Conservation (phyloP, 2,888 invertebrate species). For the Thereva unica region DNA sequence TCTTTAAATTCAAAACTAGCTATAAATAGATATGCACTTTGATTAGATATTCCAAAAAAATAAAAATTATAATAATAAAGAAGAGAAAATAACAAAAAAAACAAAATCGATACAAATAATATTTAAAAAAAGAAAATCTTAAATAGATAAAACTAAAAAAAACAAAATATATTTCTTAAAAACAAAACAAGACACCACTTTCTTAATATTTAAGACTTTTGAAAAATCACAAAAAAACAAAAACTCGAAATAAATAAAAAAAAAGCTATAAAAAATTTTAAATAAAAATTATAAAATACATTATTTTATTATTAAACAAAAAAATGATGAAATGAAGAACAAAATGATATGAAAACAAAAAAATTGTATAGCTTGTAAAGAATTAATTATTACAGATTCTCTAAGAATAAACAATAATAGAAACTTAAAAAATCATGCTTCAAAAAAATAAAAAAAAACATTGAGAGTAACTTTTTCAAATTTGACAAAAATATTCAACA, state of each 20-base stretch:
- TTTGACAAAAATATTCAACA: no score
- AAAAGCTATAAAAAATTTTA: neutral
- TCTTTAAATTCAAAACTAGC: slow-evolving; percentile 29
- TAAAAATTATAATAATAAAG: slow-evolving; percentile 1
- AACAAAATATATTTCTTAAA: slow-evolving; percentile 23
- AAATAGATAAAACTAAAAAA: slow-evolving; percentile 6
- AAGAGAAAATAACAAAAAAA: slow-evolving; percentile 14
- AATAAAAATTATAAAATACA: slow-evolving; percentile 16
- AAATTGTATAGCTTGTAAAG: no score
- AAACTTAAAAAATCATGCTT: no score
- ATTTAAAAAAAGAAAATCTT: slow-evolving; percentile 7
- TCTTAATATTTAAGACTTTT: slow-evolving; percentile 29
- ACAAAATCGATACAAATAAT: neutral
- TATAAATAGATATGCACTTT: slow-evolving; percentile 27
- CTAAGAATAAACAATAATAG: no score
- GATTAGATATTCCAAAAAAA: slow-evolving; percentile 12
- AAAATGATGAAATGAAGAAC: no score
- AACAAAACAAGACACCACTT: slow-evolving; percentile 26
- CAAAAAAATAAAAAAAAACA: no score
- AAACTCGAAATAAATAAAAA: slow-evolving; percentile 16
- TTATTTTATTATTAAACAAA: slow-evolving; percentile 29
- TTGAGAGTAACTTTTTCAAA: no score
- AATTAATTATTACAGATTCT: no score
- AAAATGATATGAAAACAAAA: no score
- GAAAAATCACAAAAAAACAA: neutral